These are phyloP conservation scores for Eudyptes chrysolophus DNA, from an alignment of 2,113 vertebrate genomes.

Conservation along the genomic window DNA sequence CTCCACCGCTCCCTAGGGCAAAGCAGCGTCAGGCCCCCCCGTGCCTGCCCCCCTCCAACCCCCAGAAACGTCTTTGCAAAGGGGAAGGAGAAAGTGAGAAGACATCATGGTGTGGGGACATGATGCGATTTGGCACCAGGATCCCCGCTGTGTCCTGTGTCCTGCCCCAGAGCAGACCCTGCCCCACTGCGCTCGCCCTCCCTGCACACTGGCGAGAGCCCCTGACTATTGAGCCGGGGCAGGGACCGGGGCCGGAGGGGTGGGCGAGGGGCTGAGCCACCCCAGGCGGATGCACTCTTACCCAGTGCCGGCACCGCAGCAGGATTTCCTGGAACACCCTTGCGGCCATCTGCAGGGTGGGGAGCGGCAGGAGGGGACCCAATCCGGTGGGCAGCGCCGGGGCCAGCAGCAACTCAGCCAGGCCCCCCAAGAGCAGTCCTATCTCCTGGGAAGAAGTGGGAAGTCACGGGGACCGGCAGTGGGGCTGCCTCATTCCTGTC, in stretches of 20 bases:
- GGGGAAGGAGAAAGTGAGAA: background rate
- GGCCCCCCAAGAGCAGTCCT: slow-evolving; percentile 77
- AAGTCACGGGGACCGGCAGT: background rate
- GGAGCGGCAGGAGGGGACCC: slow-evolving; percentile 34
- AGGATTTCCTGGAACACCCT: slow-evolving; percentile 84
- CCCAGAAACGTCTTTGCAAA: background rate
- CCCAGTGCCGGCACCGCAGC: slow-evolving; percentile 90
- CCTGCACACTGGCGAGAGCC: fast-evolving
- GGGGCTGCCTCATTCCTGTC: background rate
- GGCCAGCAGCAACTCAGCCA: slow-evolving; percentile 75
- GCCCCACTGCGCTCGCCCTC: fast-evolving
- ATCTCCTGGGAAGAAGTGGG: slow-evolving; percentile 67
- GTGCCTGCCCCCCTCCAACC: fast-evolving
- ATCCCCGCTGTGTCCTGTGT: fast-evolving
- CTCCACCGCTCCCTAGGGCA: slow-evolving; percentile 83
- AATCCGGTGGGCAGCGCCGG: background rate
- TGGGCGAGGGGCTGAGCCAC: background rate
- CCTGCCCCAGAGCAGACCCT: background rate
- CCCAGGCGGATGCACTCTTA: background rate
- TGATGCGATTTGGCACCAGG: background rate
- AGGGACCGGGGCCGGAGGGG: background rate
- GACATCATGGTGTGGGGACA: background rate
- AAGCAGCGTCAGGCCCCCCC: background rate
- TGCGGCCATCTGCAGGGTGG: slow-evolving; percentile 69
- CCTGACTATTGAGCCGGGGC: fast-evolving